phyloP scores from a whole-genome alignment of 1,140 invertebrate species.

The Hirudo medicinalis region DNA sequence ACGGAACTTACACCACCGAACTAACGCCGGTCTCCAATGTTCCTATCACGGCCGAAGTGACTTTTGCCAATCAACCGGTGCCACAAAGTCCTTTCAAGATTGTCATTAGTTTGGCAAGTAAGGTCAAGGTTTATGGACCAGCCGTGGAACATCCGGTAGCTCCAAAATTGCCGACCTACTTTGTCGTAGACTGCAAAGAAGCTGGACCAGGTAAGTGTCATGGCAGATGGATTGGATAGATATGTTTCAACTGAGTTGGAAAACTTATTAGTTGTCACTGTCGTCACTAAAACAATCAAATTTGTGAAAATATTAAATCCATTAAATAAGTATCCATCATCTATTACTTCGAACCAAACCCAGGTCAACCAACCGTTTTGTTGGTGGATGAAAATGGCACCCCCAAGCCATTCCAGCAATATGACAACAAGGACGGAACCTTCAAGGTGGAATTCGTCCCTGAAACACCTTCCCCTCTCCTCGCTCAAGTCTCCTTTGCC shows the following conservation, averaged over 20 bases:
- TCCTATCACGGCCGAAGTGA: constrained; percentile 62
- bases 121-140: constrained; percentile 40
- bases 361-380: constrained; percentile 55
- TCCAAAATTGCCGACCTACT: constrained; percentile 34
- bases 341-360: constrained; percentile 60
- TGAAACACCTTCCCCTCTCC: constrained; percentile 54
- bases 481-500: constrained; percentile 56
- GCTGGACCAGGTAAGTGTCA: constrained; percentile 38
- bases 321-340: constrained; percentile 42
- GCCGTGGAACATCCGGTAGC: constrained; percentile 41
- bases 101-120: constrained; percentile 43
- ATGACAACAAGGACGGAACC: constrained; percentile 66
- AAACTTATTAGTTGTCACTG: constrained; percentile 55
- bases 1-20: constrained; percentile 48
- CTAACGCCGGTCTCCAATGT: constrained; percentile 37
- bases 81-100: constrained; percentile 69
- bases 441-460: constrained; percentile 45
- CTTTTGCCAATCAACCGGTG: constrained; percentile 68
- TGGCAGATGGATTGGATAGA: too few relatives aligned
- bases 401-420: constrained; percentile 58
- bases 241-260: constrained; percentile 45
- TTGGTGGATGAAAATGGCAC: constrained; percentile 57
- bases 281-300: too few relatives aligned
- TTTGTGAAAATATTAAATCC: too few relatives aligned
- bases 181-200: constrained; percentile 40